phyloP scores from a whole-genome alignment of 2,797 vertebrate genomes.

The Pterois miles region DNA sequence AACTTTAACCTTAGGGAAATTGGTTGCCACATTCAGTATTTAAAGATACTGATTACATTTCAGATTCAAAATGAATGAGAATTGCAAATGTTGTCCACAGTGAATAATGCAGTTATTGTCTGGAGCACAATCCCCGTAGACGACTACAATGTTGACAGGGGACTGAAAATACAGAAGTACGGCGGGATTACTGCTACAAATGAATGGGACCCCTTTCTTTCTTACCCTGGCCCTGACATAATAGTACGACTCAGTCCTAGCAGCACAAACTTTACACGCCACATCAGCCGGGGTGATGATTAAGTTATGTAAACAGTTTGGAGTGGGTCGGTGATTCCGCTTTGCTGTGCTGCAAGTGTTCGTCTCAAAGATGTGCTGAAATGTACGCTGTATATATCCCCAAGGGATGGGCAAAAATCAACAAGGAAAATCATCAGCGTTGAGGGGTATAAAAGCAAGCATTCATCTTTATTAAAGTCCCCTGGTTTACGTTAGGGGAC shows the following conservation, averaged over 20 bases:
- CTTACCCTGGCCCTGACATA: slow-evolving; percentile 35
- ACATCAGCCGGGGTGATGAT: slow-evolving; percentile 69
- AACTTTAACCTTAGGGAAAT: slow-evolving; percentile 57
- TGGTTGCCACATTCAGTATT: slow-evolving; percentile 48
- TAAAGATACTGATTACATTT: slow-evolving; percentile 71
- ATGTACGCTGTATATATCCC: slow-evolving; percentile 55
- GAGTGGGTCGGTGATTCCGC: slow-evolving; percentile 58
- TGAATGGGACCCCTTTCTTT: slow-evolving; percentile 51
- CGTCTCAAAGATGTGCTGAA: slow-evolving; percentile 74
- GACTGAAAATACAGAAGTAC: slow-evolving; percentile 53
- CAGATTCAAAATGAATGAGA: slow-evolving; percentile 59
- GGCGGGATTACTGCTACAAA: slow-evolving; percentile 16
- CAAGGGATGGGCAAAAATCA: slow-evolving; percentile 54
- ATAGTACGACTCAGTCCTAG: slow-evolving; percentile 42
- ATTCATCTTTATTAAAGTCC: slow-evolving; percentile 78
- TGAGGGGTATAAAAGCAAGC: slow-evolving; percentile 67
- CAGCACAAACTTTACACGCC: slow-evolving; percentile 66
- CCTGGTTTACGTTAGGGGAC: slow-evolving; percentile 60
- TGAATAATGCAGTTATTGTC: slow-evolving; percentile 66
- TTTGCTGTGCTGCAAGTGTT: slow-evolving; percentile 58
- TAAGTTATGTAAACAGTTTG: slow-evolving; percentile 76
- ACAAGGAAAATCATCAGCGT: slow-evolving; percentile 70
- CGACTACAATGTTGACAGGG: slow-evolving; percentile 16
- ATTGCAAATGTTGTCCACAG: slow-evolving; percentile 51
- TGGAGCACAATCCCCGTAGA: slow-evolving; percentile 19